phyloP scores from a whole-genome alignment of 1,140 invertebrate species.

The Cotesia typhae region DNA sequence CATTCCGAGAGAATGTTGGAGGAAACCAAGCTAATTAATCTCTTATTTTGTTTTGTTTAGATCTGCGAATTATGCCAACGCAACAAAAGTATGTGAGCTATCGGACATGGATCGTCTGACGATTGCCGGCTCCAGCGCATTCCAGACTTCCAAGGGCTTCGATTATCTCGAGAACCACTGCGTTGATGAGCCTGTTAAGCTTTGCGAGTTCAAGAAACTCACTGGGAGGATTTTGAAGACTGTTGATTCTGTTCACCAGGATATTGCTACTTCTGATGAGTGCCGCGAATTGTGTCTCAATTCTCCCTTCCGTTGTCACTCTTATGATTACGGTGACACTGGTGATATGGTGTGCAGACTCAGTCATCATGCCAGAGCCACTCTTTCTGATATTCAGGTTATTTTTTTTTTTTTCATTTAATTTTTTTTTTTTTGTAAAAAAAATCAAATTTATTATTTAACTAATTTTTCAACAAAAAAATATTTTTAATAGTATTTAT shows the following conservation, averaged over 20 bases:
- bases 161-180: conserved; percentile 93
- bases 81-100: conserved; percentile 84
- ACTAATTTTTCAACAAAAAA: neutral
- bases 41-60: conserved; percentile 67
- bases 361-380: conserved; percentile 89
- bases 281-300: conserved; percentile 88
- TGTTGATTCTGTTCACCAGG: conserved; percentile 92
- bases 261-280: conserved; percentile 85
- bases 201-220: conserved; percentile 92
- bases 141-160: conserved; percentile 75
- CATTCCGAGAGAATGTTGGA: neutral
- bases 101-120: conserved; percentile 91
- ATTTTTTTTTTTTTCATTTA: conserved; percentile 36
- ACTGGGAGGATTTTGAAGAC: conserved; percentile 89
- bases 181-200: conserved; percentile 86
- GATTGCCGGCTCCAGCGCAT: conserved; percentile 78
- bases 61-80: conserved; percentile 89
- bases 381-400: conserved; percentile 86
- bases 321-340: conserved; percentile 92
- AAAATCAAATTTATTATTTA: neutral
- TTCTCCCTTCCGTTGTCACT: conserved; percentile 87
- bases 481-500: too few species aligned
- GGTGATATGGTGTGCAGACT: conserved; percentile 91
- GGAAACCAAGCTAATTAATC: too few species aligned
- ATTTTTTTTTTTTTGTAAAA: neutral